Base-by-base conservation (phyloP, 2,888 invertebrate species). In the Dolichopus griseipennis region DNA sequence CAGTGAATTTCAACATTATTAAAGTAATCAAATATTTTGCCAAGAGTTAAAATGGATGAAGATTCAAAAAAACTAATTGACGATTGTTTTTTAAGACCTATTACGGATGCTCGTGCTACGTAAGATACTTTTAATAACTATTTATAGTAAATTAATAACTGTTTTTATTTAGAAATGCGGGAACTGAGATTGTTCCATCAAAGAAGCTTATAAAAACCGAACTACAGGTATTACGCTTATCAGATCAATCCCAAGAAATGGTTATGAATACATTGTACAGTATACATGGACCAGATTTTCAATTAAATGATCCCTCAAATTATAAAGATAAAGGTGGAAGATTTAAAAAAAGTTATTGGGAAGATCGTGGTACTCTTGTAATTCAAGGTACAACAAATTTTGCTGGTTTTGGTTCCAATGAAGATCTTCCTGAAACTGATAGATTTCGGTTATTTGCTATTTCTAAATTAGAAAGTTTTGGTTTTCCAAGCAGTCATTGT, bases 401-500 rank as follows among this genome's bases (percentile, higher is more conserved):
- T 80, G 89, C 90, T 0, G 83, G 82, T 37, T 78, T 80, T 34
- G 84, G 85, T 0, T 78, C 83, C 70, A 69, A 68, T 15, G 41
- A 72, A 62, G 84, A 86, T 8, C 65, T 68, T 8, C 86, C 88
- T 7, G 85, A 86, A 34, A n/a, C n/a, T 18, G 87, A 89, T 69
- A 84, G 90, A 69, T 81, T 90, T 20, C 85, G 87, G 74, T 84
- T 87, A 72, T 92, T 88, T 82, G 91, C 91, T 3, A 79, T 90
- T 64, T 83, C 87, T 65, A 88, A 90, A 76, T 82, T 92, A 74
- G 88, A 90, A 81, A 89, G 86, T 76, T 91, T 88, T 77, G 90
- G 92, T 70, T 93, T 92, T 76, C 88, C 90, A 72, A 84, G 85
- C 75, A 82, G 83, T 2, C 92, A 93, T 77, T 91, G 92, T 78